Evolutionary conservation across 92 coral and sea anemone genomes (phyloP), one percentile per base, ranked within the genome.

Genomic region (Bergia puertoricense): DNA sequence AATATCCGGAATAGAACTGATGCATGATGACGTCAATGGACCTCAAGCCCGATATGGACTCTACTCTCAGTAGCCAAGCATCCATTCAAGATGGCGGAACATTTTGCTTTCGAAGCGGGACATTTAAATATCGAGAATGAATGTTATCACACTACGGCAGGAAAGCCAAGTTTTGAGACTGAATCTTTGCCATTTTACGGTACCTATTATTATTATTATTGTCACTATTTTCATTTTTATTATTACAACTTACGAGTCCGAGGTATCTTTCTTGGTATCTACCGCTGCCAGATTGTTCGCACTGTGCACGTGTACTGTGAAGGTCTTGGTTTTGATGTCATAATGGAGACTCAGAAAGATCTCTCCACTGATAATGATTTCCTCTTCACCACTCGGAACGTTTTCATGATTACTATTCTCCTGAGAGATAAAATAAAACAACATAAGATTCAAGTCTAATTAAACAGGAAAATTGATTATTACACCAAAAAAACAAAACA

Each of bases 281-380:
- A 91, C 96, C 20, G 93, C 94, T 10, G 99, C 94, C 66, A 97
- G 89, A 77, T 93, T 95, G 74, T 93, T 95, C 5, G 98, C 98
- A 54, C 93, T 93, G 79, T 91, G 98, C 39, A 96, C 91, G 65
- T 94, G 99, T 1, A 96, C 95, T 48, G 91, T 91, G 80, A 97
- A 95, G 46, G 83, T 89, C 81, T 91, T 94, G 73, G 91, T 87
- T 81, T 93, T 94, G 81, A 94, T 94, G 72, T 91, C 92, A 84
- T 95, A 97, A 40, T 96, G 95, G 56, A 94, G 93, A 72, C 97
- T 92, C 68, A 95, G 91, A 79, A 91, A 93, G 50, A 97, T 44
- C 54, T 97, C 99, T 50, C 99, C 99, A 23, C 96, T 89, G 66
- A 97, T 92, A 37, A 67, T 81, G 16, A 91, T 73, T 71, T 90